Percentiles rank a stretch among this genome's conserved stretches.
Evolutionary conservation across 2,113 vertebrate genomes (phyloP).

Genomic region (Nestor notabilis): DNA sequence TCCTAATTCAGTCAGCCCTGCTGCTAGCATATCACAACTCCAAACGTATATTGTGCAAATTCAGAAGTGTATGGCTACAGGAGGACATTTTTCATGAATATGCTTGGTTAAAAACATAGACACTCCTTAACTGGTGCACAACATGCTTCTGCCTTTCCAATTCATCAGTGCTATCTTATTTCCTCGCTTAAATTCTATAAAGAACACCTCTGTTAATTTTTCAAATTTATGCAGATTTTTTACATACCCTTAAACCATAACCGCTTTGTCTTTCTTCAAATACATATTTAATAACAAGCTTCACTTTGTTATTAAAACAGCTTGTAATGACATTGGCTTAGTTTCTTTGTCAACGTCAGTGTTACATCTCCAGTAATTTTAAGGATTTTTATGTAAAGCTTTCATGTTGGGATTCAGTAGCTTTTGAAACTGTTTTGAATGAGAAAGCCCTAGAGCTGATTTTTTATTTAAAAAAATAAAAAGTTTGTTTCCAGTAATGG

Average conservation of each 20-base stretch:
- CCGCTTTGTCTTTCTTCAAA: neutral
- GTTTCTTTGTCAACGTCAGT: neutral
- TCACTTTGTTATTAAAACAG: neutral
- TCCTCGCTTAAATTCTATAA: neutral
- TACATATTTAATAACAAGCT: neutral
- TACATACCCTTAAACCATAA: neutral
- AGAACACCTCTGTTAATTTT: neutral
- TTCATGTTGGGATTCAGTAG: neutral
- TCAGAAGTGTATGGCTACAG: neutral
- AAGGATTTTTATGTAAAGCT: neutral
- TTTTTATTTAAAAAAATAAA: neutral
- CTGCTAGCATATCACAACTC: neutral
- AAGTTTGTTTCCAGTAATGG: neutral
- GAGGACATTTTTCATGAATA: neutral
- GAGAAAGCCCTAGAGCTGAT: neutral
- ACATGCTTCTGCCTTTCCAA: neutral
- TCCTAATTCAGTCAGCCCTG: neutral
- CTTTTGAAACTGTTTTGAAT: neutral
- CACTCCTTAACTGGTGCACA: neutral
- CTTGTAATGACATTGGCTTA: neutral
- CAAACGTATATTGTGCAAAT: fast-evolving
- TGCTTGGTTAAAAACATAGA: neutral
- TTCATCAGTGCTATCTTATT: neutral
- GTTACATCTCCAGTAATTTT: neutral
- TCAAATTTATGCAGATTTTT: neutral